Conservation (phyloP, 2,797 vertebrate species). For the Tenualosa thibaudeaui region DNA sequence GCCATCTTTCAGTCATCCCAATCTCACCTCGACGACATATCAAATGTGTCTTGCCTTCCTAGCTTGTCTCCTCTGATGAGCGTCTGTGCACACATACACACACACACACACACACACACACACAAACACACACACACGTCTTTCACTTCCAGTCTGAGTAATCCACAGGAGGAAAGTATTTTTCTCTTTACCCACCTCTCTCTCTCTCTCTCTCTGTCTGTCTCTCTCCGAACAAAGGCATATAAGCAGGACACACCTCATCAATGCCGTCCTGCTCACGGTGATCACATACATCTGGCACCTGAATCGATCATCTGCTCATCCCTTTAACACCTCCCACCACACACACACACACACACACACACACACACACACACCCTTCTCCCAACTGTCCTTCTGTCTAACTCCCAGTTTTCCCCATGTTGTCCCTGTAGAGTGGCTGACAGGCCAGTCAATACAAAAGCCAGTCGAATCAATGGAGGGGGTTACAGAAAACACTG, state of each 20-base stretch:
- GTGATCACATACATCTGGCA: conserved; percentile 68
- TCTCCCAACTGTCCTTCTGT: conserved; percentile 33
- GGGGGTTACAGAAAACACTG: conserved; percentile 7
- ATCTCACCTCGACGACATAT: neutral
- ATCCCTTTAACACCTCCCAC: conserved; percentile 7
- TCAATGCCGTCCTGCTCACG: conserved; percentile 68
- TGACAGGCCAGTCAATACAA: conserved; percentile 62
- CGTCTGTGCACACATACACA: neutral
- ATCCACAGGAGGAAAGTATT: neutral
- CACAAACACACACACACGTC: conserved; percentile 4
- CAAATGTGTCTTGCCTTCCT: neutral
- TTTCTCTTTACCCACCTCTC: neutral
- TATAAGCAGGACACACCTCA: conserved; percentile 49
- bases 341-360: neutral
- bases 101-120: conserved; percentile 5
- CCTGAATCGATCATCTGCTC: conserved; percentile 57
- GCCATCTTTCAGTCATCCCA: neutral
- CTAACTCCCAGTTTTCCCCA: conserved; percentile 58
- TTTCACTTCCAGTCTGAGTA: neutral
- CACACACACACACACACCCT: neutral
- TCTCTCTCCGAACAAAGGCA: neutral
- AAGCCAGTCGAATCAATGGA: conserved; percentile 53
- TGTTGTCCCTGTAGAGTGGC: conserved; percentile 54
- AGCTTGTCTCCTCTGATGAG: neutral
- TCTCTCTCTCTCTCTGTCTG: conserved; percentile 55